A percentile compares a stretch with the other conserved stretches of the same genome.
Evolutionary conservation across 2,888 invertebrate genomes (phyloP).

Genomic region (Furcula furcula): DNA sequence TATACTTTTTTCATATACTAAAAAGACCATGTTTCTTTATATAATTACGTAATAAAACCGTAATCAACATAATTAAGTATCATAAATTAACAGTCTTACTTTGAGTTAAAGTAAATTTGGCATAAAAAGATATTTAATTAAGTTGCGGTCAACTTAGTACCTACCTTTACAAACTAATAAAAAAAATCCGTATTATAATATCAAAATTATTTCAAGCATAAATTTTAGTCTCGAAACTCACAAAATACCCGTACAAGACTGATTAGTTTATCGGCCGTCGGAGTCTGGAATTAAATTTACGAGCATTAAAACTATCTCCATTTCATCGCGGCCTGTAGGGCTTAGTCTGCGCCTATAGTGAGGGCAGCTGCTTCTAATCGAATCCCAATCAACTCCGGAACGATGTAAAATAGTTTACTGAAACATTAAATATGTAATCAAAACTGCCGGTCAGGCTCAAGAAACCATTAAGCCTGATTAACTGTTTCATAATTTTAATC

Average conservation of each 20-base stretch:
- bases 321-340: conserved; percentile 65
- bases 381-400: conserved; percentile 71
- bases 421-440: conserved; percentile 68
- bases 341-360: conserved; percentile 49
- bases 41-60: conserved; percentile 7
- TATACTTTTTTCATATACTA: conserved; percentile 17
- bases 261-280: conserved; percentile 66
- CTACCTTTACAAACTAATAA: too few species aligned
- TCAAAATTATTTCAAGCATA: background rate
- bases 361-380: conserved; percentile 72
- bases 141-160: background rate
- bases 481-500: conserved; percentile 57
- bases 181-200: background rate
- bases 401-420: conserved; percentile 69
- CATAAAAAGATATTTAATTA: too few species aligned
- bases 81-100: too few species aligned
- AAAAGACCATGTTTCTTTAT: conserved; percentile 16
- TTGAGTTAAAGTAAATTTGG: too few species aligned
- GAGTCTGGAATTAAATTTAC: conserved; percentile 71
- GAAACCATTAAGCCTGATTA: conserved; percentile 58
- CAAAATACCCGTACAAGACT: conserved; percentile 57
- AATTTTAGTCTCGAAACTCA: conserved; percentile 55
- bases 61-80: too few species aligned
- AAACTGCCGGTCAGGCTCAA: conserved; percentile 50
- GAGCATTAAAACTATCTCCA: conserved; percentile 78